A percentile compares a stretch with the other conserved stretches of the same genome.
These are phyloP conservation scores for Melanotaenia trifasciata DNA, from an alignment of 2,797 vertebrate genomes.

Conservation along the genomic window DNA sequence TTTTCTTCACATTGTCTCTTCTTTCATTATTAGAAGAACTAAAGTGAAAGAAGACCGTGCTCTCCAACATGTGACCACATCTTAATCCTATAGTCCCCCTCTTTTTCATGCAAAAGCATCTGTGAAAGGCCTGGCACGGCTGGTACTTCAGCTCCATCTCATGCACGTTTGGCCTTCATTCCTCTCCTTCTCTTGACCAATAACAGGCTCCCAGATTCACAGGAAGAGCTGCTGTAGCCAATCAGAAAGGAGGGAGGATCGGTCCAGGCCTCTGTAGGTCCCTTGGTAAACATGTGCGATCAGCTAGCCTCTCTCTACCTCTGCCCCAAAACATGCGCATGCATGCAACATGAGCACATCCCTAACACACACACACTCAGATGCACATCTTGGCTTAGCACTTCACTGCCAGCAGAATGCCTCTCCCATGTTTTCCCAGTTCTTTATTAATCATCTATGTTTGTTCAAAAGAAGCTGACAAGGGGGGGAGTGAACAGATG, in stretches of 20 bases:
- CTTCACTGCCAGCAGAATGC: constrained; percentile 46
- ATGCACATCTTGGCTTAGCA: constrained; percentile 44
- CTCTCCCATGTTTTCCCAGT: constrained; percentile 51
- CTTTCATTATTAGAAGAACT: constrained; percentile 14
- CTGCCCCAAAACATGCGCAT: constrained; percentile 49
- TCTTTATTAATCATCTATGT: constrained; percentile 62
- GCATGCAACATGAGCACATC: constrained; percentile 26
- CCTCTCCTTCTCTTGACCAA: constrained; percentile 49
- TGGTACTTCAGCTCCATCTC: constrained; percentile 46
- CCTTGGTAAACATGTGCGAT: constrained; percentile 73
- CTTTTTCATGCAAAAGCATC: constrained; percentile 37
- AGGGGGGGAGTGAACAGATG: constrained; percentile 24
- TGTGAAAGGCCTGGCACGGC: constrained; percentile 41
- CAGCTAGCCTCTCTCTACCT: constrained; percentile 65
- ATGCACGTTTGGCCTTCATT: constrained; percentile 43
- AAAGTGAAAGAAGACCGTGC: constrained; percentile 25
- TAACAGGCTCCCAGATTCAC: constrained; percentile 40
- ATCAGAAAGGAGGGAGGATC: constrained; percentile 75
- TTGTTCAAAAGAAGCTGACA: constrained; percentile 55
- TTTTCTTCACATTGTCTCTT: constrained; percentile 11
- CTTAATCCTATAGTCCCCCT: constrained; percentile 45
- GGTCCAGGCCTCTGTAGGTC: constrained; percentile 59
- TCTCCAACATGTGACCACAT: constrained; percentile 49
- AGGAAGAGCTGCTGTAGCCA: constrained; percentile 62
- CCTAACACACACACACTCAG: constrained; percentile 24